phyloP scores from a whole-genome alignment of 2,797 vertebrate species.

The Pseudochirops cupreus region DNA sequence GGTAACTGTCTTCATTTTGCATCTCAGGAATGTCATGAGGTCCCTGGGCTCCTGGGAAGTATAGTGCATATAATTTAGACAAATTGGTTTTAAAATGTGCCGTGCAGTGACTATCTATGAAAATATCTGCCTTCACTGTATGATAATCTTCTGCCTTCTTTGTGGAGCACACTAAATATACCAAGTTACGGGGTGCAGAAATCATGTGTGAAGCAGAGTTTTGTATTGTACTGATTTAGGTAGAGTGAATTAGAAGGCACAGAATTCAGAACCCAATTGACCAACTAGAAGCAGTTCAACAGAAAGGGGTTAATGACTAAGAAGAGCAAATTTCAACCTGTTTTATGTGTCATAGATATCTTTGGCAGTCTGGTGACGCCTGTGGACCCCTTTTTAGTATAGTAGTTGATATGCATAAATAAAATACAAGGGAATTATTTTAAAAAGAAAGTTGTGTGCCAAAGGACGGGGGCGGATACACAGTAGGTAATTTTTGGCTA shows the following conservation, averaged over 20 bases:
- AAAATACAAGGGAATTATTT: neutral
- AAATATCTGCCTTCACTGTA: neutral
- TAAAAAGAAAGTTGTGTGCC: neutral
- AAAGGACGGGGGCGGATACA: neutral
- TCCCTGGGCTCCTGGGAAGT: neutral
- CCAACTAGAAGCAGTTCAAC: neutral
- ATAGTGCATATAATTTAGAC: neutral
- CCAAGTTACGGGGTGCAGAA: neutral
- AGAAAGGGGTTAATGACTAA: neutral
- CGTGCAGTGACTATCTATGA: fast-evolving
- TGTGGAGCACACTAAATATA: neutral
- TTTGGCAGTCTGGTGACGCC: neutral
- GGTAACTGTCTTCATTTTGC: too few species aligned
- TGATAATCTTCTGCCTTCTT: neutral
- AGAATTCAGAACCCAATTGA: neutral
- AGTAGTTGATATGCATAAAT: neutral
- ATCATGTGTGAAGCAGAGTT: neutral
- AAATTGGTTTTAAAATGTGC: neutral
- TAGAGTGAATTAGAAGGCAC: neutral
- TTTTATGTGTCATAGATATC: neutral
- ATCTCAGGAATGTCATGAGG: neutral
- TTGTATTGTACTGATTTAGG: fast-evolving
- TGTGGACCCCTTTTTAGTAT: neutral
- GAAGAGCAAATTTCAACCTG: neutral
- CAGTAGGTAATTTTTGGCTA: neutral